These are phyloP conservation scores for Acanthurus lineatus DNA, from an alignment of 2,797 vertebrate genomes.

Conservation along the genomic window DNA sequence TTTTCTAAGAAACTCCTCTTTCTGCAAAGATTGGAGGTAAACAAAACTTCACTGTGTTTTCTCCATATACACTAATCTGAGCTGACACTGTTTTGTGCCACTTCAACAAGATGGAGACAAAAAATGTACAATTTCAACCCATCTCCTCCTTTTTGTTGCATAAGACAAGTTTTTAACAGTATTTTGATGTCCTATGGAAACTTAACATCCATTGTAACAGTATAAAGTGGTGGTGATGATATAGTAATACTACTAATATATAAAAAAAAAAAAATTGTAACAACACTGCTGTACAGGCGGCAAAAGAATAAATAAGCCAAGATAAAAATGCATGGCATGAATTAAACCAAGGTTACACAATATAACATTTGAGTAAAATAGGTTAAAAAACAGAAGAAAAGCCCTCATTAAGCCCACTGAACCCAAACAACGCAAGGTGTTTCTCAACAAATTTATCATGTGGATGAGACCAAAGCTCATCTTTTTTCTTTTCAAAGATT, in stretches of 20 bases:
- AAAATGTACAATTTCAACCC: conserved; percentile 16
- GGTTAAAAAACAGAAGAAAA: conserved; percentile 57
- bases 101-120: conserved; percentile 20
- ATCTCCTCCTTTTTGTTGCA: conserved; percentile 62
- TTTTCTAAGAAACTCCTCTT: conserved; percentile 21
- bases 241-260: conserved; percentile 52
- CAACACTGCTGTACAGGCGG: conserved; percentile 68
- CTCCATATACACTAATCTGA: conserved; percentile 12
- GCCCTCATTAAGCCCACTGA: conserved; percentile 69
- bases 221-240: conserved; percentile 33
- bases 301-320: conserved; percentile 79
- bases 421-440: conserved; percentile 3
- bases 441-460: not conserved
- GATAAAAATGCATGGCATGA: conserved; percentile 70
- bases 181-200: conserved; percentile 51
- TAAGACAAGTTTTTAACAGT: conserved; percentile 68
- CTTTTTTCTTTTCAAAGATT: conserved; percentile 8
- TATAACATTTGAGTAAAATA: conserved; percentile 63
- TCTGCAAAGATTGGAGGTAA: conserved; percentile 46
- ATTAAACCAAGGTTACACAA: conserved; percentile 62
- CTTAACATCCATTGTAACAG: conserved; percentile 64
- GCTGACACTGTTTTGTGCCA: not conserved
- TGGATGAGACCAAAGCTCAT: conserved; percentile 16
- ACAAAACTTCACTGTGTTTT: conserved; percentile 25
- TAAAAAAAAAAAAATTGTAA: conserved; percentile 47